Evolutionary conservation across 2,888 invertebrate species (phyloP).

Genomic region (Trimorus sp.): DNA sequence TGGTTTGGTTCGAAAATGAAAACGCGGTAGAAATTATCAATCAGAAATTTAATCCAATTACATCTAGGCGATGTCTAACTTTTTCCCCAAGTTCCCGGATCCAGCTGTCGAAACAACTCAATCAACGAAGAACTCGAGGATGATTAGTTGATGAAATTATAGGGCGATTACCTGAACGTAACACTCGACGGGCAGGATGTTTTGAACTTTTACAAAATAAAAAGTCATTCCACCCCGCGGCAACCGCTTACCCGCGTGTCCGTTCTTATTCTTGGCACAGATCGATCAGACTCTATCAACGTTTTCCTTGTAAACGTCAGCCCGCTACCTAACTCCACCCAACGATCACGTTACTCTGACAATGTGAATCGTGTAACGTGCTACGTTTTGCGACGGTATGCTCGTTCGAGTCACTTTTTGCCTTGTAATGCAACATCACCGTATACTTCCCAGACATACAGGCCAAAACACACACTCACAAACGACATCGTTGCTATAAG

Average conservation of each 20-base stretch:
- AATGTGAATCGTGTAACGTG: no score
- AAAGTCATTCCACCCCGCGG: conserved; percentile 73
- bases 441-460: no score
- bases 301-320: conserved; percentile 65
- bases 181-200: conserved; percentile 1
- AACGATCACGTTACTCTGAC: conserved; percentile 39
- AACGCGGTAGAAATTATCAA: no score
- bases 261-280: conserved; percentile 43
- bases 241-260: conserved; percentile 63
- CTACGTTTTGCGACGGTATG: no score
- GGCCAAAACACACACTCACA: no score
- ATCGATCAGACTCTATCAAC: conserved; percentile 65
- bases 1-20: no score
- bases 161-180: conserved; percentile 13
- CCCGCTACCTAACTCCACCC: conserved; percentile 17
- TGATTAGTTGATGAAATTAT: conserved; percentile 19
- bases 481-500: no score
- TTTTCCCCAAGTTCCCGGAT: background rate
- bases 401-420: no score
- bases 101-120: conserved; percentile 12
- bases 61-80: background rate
- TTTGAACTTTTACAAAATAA: conserved; percentile 20
- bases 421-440: no score
- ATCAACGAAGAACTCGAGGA: conserved; percentile 2
- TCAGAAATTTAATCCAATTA: background rate